A percentile compares a stretch with the other conserved stretches of the same genome.
Conservation (phyloP, 2,797 vertebrate species). For the Antrozous pallidus region DNA sequence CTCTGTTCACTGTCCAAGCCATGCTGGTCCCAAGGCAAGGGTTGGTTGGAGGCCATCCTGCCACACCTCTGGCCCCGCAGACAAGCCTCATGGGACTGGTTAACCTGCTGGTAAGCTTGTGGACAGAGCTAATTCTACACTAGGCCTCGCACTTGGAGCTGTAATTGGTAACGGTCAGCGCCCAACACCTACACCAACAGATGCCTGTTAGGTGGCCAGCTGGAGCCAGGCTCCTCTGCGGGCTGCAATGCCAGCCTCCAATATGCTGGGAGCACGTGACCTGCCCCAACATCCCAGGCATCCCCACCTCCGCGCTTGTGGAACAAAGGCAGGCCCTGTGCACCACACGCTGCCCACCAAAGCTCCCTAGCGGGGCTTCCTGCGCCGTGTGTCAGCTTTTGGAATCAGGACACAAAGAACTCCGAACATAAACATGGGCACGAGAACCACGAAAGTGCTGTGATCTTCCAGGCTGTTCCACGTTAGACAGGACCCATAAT, state of each 20-base stretch:
- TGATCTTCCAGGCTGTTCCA: slow-evolving; percentile 37
- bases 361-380: slow-evolving; percentile 59
- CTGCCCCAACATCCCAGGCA: neutral
- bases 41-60: neutral
- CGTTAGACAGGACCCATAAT: slow-evolving; percentile 50
- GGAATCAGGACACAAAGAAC: slow-evolving; percentile 61
- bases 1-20: neutral
- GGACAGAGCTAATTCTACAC: slow-evolving; percentile 59
- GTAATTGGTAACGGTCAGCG: slow-evolving; percentile 61
- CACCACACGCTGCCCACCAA: neutral
- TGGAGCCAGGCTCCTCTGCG: neutral
- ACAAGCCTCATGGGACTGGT: slow-evolving; percentile 54
- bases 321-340: slow-evolving; percentile 51
- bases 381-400: slow-evolving; percentile 49
- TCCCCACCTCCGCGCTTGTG: neutral
- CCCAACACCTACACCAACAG: slow-evolving; percentile 65
- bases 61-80: neutral
- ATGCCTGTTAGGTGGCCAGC: slow-evolving; percentile 38
- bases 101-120: slow-evolving; percentile 49
- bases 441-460: slow-evolving; percentile 48
- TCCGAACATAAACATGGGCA: slow-evolving; percentile 20
- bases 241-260: neutral
- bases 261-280: neutral
- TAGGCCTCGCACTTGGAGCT: slow-evolving; percentile 47
- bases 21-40: neutral